Base-by-base conservation (phyloP, 2,888 invertebrate genomes). In the Opisthograptis luteolata region DNA sequence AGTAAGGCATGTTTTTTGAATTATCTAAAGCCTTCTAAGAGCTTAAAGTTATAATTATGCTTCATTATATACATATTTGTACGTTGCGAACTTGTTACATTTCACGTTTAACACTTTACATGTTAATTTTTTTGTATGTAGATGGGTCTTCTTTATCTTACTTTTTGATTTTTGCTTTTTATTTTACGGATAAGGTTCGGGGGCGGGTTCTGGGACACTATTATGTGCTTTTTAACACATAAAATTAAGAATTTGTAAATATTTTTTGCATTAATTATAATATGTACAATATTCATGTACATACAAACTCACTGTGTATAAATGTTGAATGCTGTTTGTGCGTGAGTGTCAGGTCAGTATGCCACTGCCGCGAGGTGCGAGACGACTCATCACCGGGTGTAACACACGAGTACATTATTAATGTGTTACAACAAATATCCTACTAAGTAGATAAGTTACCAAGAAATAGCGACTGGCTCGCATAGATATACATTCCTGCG, bases 241-340 rank as follows among this genome's bases (percentile, higher is more conserved):
- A 54, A 27, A 49, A 77, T 72, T 84, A 81, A 78, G 81, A 68
- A 72, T 65, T 58, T 89, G 88, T 90, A 88, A 81, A 88, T 88
- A 90, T 86, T 78, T 83, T 88, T 88, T 87, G 86, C 86, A 79
- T 81, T 79, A 79, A 79, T 78, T 77, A 73, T 64, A 80, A 66
- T 75, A 37, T 84, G 79, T 79, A 79, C 71, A 76, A 75, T 52
- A 48, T 46, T 52, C 36, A 49, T 57, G 61, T 84, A 86, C 79
- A 76, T 74, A 58, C 70, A 69, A 73, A 72, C n/a, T 78, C 68
- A 70, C 70, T 75, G 76, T 77, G 79, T 82, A 79, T 81, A 82
- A 76, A 78, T 78, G 78, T 84, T 82, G 73, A 79, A 77, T 81
- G 84, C 83, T 83, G 82, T 79, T 79, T 65, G 79, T 85, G 85